Evolutionary conservation across 2,888 invertebrate species (phyloP).

Genomic region (Athetis lepigone): DNA sequence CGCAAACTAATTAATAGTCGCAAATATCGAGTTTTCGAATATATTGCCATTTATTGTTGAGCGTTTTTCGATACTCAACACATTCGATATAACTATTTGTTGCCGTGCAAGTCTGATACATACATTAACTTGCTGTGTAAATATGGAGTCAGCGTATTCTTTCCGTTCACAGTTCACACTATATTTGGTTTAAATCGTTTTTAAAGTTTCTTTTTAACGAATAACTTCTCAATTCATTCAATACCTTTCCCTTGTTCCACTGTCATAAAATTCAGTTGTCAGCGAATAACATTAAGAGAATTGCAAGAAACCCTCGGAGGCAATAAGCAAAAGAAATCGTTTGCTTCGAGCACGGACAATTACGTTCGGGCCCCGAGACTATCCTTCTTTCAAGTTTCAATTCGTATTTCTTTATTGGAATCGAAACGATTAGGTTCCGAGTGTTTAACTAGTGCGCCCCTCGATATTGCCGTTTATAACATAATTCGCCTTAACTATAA

Average conservation of each 20-base stretch:
- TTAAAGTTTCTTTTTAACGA: conserved; percentile 26
- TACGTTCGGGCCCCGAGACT: conserved; percentile 79
- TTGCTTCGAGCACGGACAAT: conserved; percentile 82
- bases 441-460: conserved; percentile 70
- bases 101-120: conserved; percentile 1
- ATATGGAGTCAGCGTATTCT: conserved; percentile 2
- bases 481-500: conserved; percentile 60
- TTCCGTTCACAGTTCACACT: conserved; percentile 17
- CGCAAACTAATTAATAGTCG: conserved; percentile 34
- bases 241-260: conserved; percentile 65
- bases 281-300: conserved; percentile 83
- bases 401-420: conserved; percentile 82
- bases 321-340: conserved; percentile 86
- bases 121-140: conserved; percentile 6
- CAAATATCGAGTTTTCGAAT: conserved; percentile 24
- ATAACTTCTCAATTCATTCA: conserved; percentile 49
- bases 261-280: conserved; percentile 82
- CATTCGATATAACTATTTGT: conserved; percentile 10
- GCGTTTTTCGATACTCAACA: conserved; percentile 40
- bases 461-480: conserved; percentile 61
- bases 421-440: conserved; percentile 74
- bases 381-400: conserved; percentile 84
- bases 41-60: conserved; percentile 37
- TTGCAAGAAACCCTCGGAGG: conserved; percentile 80
- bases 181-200: conserved; percentile 7